Percentiles rank a stretch among this genome's conserved stretches.
Evolutionary conservation across 2,113 vertebrate species (phyloP).

Genomic region (Lepus timidus): DNA sequence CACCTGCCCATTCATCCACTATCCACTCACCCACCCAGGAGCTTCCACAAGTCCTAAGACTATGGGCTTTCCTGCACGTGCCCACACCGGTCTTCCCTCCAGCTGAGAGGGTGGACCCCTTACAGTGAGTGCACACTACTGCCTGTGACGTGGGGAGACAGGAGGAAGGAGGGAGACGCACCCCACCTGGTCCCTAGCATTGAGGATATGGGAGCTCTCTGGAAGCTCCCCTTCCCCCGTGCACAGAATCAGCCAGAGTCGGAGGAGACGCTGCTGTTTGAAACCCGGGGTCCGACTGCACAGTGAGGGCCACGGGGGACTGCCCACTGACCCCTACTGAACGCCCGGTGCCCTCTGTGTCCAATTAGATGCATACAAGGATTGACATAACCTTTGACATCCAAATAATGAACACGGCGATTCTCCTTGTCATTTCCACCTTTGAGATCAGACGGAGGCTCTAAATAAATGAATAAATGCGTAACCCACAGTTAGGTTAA

Average conservation of each 20-base stretch:
- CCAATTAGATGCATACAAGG: constrained; percentile 51
- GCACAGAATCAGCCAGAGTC: background rate
- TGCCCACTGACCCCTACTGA: background rate
- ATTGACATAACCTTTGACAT: constrained; percentile 67
- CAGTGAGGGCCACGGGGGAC: background rate
- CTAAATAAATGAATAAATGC: constrained; percentile 34
- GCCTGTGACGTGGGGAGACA: background rate
- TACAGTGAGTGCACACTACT: background rate
- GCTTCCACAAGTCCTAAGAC: background rate
- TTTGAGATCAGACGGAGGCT: background rate
- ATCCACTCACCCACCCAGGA: background rate
- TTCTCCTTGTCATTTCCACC: constrained; percentile 27
- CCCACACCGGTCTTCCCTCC: background rate
- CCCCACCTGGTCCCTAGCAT: no score
- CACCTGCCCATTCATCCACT: background rate
- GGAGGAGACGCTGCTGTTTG: background rate
- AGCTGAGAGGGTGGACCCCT: no score
- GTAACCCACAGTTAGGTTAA: background rate
- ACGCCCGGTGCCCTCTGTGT: constrained; percentile 17
- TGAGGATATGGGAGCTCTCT: background rate
- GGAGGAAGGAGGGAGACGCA: background rate
- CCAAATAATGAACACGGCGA: constrained; percentile 27
- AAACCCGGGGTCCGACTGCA: rapidly evolving
- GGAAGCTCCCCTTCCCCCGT: rapidly evolving
- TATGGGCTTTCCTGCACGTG: background rate